Base-by-base conservation (phyloP, 1,140 invertebrate genomes). In the Cydia pomonella region DNA sequence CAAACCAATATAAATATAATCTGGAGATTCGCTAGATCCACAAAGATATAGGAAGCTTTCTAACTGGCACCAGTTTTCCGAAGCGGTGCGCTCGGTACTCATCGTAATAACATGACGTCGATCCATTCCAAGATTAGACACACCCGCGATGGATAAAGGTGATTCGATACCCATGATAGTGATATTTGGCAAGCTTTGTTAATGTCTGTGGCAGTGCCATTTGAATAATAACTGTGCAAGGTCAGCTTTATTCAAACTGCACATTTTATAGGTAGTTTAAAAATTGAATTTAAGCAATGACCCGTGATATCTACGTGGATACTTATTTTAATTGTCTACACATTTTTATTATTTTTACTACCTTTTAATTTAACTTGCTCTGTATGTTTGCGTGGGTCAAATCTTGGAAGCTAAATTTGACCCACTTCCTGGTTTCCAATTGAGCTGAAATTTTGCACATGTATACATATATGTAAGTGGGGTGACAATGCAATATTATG, bases 41-140 rank as follows among this genome's bases (percentile, higher is more conserved):
- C 41, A 0, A 44, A 41, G 38, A 12, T 10, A 12, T 41, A 41
- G 10, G 12, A 41, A 10, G 10, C 10, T 12, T 3, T 29, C 4
- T 3, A 29, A 29, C 12, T 41, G 38, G 38, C 2, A 1, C 9
- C 6, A 41, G 38, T 59, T 59, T 21, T 1, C 0, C 7, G n/a
- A 21, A 23, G 50, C 50, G 7, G 1, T 21, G 18, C 3, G 7
- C 0, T 21, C 9, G 1, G 53, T 59, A 59, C 6, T 3, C 53
- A 23, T 21, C 1, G 53, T 16, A 59, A 59, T 23, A 59, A 23
- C n/a, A n/a, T 7, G 63, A 66, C 9, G 59, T 64, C 64, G 64
- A 69, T 33, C 64, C 64, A 69, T 69, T 69, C 29, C 2, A 27
- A 69, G 29, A 69, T 69, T 69, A 69, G 64, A 38, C 64, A 38